Evolutionary conservation across 2,888 invertebrate species (phyloP).

Genomic region (Smittia aterrima): DNA sequence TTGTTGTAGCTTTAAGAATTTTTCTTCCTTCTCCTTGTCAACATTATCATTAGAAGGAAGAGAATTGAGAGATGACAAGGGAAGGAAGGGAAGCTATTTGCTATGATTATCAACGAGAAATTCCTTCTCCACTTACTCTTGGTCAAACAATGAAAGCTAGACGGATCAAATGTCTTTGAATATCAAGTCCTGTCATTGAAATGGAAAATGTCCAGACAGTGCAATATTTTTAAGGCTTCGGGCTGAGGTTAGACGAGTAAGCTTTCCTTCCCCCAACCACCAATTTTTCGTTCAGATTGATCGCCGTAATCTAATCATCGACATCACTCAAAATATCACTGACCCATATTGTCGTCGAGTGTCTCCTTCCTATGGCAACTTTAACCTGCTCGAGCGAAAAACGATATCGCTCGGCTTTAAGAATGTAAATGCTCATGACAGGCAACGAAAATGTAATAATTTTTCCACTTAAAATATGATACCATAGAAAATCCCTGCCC

Average conservation of each 20-base stretch:
- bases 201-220: not conserved
- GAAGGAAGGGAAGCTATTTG: not conserved
- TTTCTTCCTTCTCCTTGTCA: not conserved
- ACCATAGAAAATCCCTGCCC: slow-evolving; percentile 39
- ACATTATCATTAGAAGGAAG: not conserved
- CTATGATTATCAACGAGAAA: too few relatives aligned
- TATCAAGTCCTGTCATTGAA: not conserved
- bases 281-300: not conserved
- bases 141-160: not conserved
- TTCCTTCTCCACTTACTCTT: too few relatives aligned
- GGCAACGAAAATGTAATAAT: slow-evolving; percentile 40
- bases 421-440: slow-evolving; percentile 38
- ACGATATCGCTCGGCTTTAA: slow-evolving; percentile 6
- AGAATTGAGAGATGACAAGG: not conserved
- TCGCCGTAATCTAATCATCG: not conserved
- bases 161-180: not conserved
- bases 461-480: slow-evolving; percentile 41
- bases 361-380: not conserved
- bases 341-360: not conserved
- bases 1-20: slow-evolving; percentile 5
- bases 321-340: not conserved
- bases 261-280: too few relatives aligned
- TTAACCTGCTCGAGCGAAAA: not conserved
- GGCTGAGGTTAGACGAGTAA: too few relatives aligned
- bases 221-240: too few relatives aligned